Base-by-base conservation (phyloP, 2,888 invertebrate genomes). In the Cheiracanthium punctorium region DNA sequence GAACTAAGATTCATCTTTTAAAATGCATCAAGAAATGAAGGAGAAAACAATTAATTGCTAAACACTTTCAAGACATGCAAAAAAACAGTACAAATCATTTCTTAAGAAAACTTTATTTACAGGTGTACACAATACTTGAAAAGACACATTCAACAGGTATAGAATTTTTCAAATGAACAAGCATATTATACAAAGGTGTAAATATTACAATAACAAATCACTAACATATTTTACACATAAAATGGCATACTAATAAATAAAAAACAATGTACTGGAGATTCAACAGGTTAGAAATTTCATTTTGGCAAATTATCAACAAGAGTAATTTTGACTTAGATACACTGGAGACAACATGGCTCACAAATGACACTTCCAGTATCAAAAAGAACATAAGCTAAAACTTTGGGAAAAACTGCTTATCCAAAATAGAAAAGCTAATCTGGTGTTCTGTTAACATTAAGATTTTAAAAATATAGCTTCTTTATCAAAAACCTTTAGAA, bases 381-480 rank as follows among this genome's bases (percentile, higher is more conserved):
- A n/a, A n/a, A n/a, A 84, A 79, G 58, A 33, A 74, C 64, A 77
- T 67, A 82, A 73, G 70, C 67, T 76, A 41, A 48, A 82, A 76
- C 73, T 79, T 84, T 79, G 72, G 82, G 73, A 37, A 84, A 85
- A 86, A 41, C 58, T 74, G 74, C 58, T 80, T 86, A 86, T 86
- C 80, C 48, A 86, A 86, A 86, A 86, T 86, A 86, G 80, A 48
- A 72, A 80, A 65, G 80, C 85, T 86, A 86, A 80, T 86, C 75
- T 86, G 71, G 80, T 75, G 85, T 79, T 79, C 33, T 79, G 41
- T n/a, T 69, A 79, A 77, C 77, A 77, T 80, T 69, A 37, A 52
- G 41, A 64, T 73, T n/a, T 84, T 67, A 84, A 84, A 84, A 84
- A 84, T 84, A 84, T 73, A 30, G 41, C 73, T 73, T 74, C 52